A percentile compares a stretch with the other conserved stretches of the same genome.
phyloP scores from a whole-genome alignment of 1,140 invertebrate species.

The Bombus breviceps region DNA sequence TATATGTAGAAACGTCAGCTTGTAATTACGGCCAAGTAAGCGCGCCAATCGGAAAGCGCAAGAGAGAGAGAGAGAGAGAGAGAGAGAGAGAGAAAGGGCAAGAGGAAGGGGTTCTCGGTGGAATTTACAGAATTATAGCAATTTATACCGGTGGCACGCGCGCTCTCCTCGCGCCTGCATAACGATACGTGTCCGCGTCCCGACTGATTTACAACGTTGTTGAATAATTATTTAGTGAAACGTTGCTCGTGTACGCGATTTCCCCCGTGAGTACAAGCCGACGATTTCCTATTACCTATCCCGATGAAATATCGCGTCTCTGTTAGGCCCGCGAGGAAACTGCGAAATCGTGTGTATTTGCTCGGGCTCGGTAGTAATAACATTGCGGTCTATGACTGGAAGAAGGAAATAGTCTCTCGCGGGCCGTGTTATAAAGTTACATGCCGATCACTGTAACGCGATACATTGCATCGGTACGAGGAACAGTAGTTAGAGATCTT shows the following conservation, averaged over 20 bases:
- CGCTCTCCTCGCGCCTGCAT: background rate
- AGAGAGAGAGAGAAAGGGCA: background rate
- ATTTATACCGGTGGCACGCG: slow-evolving; percentile 17
- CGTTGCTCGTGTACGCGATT: slow-evolving; percentile 7
- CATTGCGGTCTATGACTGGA: slow-evolving; percentile 42
- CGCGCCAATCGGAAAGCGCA: background rate
- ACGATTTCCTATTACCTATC: slow-evolving; percentile 21
- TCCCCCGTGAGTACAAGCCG: background rate
- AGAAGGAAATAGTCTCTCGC: slow-evolving; percentile 36
- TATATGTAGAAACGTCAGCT: slow-evolving; percentile 34
- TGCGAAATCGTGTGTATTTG: slow-evolving; percentile 37
- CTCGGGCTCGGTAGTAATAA: slow-evolving; percentile 40
- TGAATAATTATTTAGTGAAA: slow-evolving; percentile 42
- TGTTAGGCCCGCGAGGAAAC: slow-evolving; percentile 16
- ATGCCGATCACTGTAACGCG: slow-evolving; percentile 45
- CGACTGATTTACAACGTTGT: slow-evolving; percentile 22
- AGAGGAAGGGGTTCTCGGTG: background rate
- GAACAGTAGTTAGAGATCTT: slow-evolving; percentile 47
- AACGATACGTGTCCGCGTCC: background rate
- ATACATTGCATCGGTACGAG: slow-evolving; percentile 37
- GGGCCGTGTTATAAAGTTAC: slow-evolving; percentile 45
- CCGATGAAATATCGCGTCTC: slow-evolving; percentile 27
- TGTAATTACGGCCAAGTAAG: slow-evolving; percentile 2
- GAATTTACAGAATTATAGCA: slow-evolving; percentile 40
- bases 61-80: too few relatives aligned